Base-by-base conservation (phyloP, 2,797 vertebrate genomes). In the Otus scops region DNA sequence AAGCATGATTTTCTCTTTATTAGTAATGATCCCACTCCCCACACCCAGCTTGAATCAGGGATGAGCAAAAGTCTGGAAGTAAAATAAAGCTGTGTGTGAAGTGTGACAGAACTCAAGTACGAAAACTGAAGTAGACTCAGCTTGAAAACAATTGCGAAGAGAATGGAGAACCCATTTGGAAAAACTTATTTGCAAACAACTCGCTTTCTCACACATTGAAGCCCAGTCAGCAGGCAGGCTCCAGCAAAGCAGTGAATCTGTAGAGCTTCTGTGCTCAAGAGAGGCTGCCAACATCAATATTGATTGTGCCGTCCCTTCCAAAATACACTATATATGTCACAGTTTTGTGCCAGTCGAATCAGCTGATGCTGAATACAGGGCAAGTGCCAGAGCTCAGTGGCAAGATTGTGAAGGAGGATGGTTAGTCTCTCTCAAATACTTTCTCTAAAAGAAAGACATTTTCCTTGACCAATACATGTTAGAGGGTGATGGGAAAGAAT, bases 271-370 rank as follows among this genome's bases (percentile, higher is more conserved):
- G 67, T 38, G 82, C 91, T 45, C 9, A 0, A 26, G 71, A 83
- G 71, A 38, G 69, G 61, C 73, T 89, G 88, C 87, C 89, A 81
- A n/a, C 74, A 23, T 23, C 87, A 77, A 3, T 32, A 22, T 3
- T 79, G 89, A 23, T 23, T 30, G 63, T 79, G 82, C 50, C 3
- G 28, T 77, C 92, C 74, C 36, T 80, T 92, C 85, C 88, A 85
- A 14, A 91, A 74, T 1, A 34, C 45, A 36, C 36, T 34, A 4
- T 26, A 11, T 26, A 2, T 75, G 82, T 45, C 92, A 71, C 56
- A 45, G 50, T 4, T 47, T 43, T 75, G 24, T 60, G 82, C 57
- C 54, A 61, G 54, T 39, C 0, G 13, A n/a, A 6, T 22, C 76
- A 47, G 51, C 60, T 41, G 7, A 3, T 7, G 2, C 0, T 74